Evolutionary conservation across 2,888 invertebrate species (phyloP).

Genomic region (Dendrolimus houi): DNA sequence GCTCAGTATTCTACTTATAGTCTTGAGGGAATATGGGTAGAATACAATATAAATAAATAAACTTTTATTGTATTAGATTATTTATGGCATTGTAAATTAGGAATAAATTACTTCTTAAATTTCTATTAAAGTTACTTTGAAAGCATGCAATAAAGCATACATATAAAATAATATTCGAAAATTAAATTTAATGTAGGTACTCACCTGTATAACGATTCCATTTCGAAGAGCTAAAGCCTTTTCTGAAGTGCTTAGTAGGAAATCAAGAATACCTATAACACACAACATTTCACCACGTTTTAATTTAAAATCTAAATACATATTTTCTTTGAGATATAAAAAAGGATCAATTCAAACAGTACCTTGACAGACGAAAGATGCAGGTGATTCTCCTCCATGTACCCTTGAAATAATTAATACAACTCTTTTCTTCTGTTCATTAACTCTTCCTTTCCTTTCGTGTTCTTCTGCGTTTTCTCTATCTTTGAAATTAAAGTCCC

Average conservation of each 20-base stretch:
- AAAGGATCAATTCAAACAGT: not conserved
- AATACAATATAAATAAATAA: too few relatives aligned
- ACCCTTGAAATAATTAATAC: conserved; percentile 92
- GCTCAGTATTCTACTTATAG: too few relatives aligned
- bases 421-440: conserved; percentile 64
- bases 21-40: too few relatives aligned
- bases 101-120: too few relatives aligned
- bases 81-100: too few relatives aligned
- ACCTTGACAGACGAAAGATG: conserved; percentile 97
- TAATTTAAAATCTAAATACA: too few relatives aligned
- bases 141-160: too few relatives aligned
- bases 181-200: not conserved
- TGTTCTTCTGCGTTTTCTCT: conserved; percentile 39
- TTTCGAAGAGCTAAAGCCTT: conserved; percentile 55
- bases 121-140: too few relatives aligned
- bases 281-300: too few relatives aligned
- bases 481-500: conserved; percentile 59
- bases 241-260: conserved; percentile 88
- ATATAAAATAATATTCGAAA: too few relatives aligned
- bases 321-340: too few relatives aligned
- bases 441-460: conserved; percentile 69
- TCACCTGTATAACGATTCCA: conserved; percentile 54
- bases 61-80: too few relatives aligned
- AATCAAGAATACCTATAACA: conserved; percentile 89
- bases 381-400: conserved; percentile 96